A percentile compares a stretch with the other conserved stretches of the same genome.
Conservation (phyloP, 2,888 invertebrate genomes). For the Empis livida region DNA sequence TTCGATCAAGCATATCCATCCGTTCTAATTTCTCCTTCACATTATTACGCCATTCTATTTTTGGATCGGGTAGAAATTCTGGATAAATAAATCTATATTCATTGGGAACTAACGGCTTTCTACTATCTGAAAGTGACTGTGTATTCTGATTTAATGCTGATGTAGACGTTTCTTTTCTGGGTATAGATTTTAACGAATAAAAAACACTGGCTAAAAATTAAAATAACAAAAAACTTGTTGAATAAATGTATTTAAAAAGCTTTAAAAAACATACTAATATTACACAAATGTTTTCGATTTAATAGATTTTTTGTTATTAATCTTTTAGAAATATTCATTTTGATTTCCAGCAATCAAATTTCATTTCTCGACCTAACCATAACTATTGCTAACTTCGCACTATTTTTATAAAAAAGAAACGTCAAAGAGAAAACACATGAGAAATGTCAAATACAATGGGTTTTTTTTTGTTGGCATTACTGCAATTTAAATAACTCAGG, state of each 20-base stretch:
- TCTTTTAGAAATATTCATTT: constrained; percentile 18
- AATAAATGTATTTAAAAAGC: neutral
- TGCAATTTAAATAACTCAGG: too few relatives aligned
- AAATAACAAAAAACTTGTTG: too few relatives aligned
- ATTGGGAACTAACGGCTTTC: constrained; percentile 30
- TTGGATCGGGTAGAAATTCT: constrained; percentile 85
- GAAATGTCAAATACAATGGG: too few relatives aligned
- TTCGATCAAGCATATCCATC: constrained; percentile 78
- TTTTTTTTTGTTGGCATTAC: too few relatives aligned
- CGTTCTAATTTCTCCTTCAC: constrained; percentile 82
- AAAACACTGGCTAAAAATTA: constrained; percentile 13
- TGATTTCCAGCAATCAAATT: neutral
- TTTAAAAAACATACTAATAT: constrained; percentile 9
- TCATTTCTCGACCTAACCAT: too few relatives aligned
- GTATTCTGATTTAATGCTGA: neutral
- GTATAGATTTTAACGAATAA: constrained; percentile 20
- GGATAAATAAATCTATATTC: constrained; percentile 65
- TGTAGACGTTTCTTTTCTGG: too few relatives aligned
- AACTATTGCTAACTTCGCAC: too few relatives aligned
- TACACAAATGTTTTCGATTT: constrained; percentile 9
- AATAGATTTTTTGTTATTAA: constrained; percentile 12
- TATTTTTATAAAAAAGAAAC: too few relatives aligned
- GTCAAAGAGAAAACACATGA: too few relatives aligned
- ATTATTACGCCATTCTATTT: constrained; percentile 60
- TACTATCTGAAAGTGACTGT: neutral